These are phyloP conservation scores for Ennomos quercinarius DNA, from an alignment of 2,888 invertebrate species.

Conservation along the genomic window DNA sequence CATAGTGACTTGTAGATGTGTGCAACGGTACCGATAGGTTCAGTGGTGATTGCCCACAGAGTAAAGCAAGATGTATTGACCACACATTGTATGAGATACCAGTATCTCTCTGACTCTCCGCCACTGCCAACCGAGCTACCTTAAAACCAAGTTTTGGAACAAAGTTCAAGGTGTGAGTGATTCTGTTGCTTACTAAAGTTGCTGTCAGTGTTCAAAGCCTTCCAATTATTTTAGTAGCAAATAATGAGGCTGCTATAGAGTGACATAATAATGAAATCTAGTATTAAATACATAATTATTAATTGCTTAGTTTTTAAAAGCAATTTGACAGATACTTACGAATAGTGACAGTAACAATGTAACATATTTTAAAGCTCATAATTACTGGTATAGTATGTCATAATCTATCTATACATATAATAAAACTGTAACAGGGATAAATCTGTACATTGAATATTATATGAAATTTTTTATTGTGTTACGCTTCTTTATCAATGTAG, in stretches of 20 bases:
- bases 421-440: too few relatives aligned
- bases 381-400: background rate
- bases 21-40: background rate
- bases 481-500: too few relatives aligned
- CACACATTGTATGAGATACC: too few relatives aligned
- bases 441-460: too few relatives aligned
- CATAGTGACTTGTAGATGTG: slow-evolving; percentile 63
- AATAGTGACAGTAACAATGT: slow-evolving; percentile 5
- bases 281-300: too few relatives aligned
- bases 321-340: too few relatives aligned
- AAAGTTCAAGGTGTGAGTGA: slow-evolving; percentile 3
- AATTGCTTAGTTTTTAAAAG: too few relatives aligned
- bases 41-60: background rate
- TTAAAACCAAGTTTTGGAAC: slow-evolving; percentile 1
- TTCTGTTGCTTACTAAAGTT: slow-evolving; percentile 8
- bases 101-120: too few relatives aligned
- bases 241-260: too few relatives aligned
- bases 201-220: slow-evolving; percentile 26
- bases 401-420: too few relatives aligned
- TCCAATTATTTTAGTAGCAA: slow-evolving; percentile 5
- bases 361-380: background rate
- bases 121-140: background rate
- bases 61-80: background rate
- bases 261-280: too few relatives aligned
- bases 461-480: too few relatives aligned